Evolutionary conservation across 2,113 vertebrate genomes (phyloP).

Genomic region (Antennarius striatus): DNA sequence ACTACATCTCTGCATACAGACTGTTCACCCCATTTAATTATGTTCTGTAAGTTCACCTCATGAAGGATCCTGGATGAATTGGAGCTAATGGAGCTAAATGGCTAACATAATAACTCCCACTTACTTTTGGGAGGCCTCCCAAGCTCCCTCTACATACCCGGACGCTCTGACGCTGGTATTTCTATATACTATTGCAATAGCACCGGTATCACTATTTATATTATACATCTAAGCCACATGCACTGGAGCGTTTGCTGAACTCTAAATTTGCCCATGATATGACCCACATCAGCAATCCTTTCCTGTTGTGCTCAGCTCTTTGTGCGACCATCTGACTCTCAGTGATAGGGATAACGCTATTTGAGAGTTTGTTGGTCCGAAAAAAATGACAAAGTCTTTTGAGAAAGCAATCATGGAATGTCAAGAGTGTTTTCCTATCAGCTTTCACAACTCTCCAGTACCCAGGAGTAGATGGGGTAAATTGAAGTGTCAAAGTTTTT

Average conservation of each 20-base stretch:
- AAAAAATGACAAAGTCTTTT: conserved; percentile 14
- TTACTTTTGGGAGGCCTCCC: no score
- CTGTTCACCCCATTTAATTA: no score
- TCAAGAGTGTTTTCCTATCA: conserved; percentile 41
- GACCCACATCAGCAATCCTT: neutral
- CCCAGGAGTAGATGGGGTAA: conserved; percentile 29
- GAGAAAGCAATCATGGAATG: conserved; percentile 31
- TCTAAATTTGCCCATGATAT: neutral
- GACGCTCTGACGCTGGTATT: no score
- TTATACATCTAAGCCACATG: no score
- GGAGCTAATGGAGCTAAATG: no score
- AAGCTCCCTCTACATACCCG: no score
- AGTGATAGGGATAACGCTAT: conserved; percentile 26
- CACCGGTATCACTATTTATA: no score
- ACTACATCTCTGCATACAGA: no score
- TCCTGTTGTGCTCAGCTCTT: neutral
- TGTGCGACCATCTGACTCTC: conserved; percentile 13
- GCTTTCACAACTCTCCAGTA: conserved; percentile 30
- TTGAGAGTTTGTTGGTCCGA: conserved; percentile 33
- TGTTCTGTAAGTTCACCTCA: no score
- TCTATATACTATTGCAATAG: no score
- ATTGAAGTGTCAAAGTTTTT: conserved; percentile 30
- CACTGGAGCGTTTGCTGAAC: neutral
- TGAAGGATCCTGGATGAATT: no score
- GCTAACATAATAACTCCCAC: no score